These are phyloP conservation scores for Tamias sibiricus DNA, from an alignment of 2,113 vertebrate genomes.

Conservation along the genomic window DNA sequence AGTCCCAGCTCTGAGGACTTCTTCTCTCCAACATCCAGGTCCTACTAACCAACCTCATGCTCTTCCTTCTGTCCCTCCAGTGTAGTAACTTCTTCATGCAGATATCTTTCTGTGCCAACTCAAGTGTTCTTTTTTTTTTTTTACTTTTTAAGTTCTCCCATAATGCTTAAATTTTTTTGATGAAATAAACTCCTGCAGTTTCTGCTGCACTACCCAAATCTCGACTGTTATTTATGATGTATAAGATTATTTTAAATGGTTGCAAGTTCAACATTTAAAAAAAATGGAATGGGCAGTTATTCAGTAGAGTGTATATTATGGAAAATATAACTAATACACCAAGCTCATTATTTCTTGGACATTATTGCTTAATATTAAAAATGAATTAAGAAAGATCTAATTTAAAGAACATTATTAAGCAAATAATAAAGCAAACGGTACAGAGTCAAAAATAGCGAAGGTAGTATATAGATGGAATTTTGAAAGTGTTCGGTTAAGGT, in stretches of 20 bases:
- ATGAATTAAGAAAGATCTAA: background rate
- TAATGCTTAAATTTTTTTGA: background rate
- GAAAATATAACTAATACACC: background rate
- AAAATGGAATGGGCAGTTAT: background rate
- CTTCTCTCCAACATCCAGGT: background rate
- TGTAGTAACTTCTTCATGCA: background rate
- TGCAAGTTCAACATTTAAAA: background rate
- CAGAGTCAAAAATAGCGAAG: background rate
- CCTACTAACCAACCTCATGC: background rate
- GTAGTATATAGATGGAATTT: background rate
- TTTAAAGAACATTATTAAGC: background rate
- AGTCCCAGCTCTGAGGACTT: background rate
- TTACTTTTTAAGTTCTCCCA: background rate
- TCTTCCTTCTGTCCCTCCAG: background rate
- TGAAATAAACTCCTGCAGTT: background rate
- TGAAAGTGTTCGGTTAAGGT: background rate
- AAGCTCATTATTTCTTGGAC: background rate
- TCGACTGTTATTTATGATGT: background rate
- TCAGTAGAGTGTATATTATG: background rate
- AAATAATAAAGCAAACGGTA: background rate
- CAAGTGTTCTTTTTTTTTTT: background rate
- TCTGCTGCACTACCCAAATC: background rate
- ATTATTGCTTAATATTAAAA: conserved; percentile 16
- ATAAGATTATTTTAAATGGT: conserved; percentile 29
- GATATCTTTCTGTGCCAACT: background rate